phyloP scores from a whole-genome alignment of 2,888 invertebrate genomes.

The Lottia gigantea region DNA sequence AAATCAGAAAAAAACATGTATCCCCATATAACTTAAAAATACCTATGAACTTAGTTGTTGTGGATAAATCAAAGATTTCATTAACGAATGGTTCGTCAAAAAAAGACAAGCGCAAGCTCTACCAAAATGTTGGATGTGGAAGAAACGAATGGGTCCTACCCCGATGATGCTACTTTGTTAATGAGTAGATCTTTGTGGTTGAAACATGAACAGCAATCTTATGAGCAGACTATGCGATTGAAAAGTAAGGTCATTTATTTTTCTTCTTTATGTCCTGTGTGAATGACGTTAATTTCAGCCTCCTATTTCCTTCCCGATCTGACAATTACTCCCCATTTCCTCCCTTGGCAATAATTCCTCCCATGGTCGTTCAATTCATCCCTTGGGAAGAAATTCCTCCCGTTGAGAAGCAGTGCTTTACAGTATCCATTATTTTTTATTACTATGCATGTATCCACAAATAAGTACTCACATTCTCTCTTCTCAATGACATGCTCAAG shows the following conservation, averaged over 20 bases:
- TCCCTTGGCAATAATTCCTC: too few relatives aligned
- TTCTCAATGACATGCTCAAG: too few relatives aligned
- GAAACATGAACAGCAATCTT: conserved; percentile 48
- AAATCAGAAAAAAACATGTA: background rate
- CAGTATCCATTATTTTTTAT: too few relatives aligned
- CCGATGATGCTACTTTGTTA: conserved; percentile 39
- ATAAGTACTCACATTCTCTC: too few relatives aligned
- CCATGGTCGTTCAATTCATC: too few relatives aligned
- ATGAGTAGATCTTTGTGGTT: conserved; percentile 46
- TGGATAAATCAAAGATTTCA: conserved; percentile 1
- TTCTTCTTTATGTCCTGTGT: too few relatives aligned
- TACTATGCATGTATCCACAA: too few relatives aligned
- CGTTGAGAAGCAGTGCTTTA: too few relatives aligned
- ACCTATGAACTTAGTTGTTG: background rate
- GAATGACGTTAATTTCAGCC: too few relatives aligned
- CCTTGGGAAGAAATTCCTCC: too few relatives aligned
- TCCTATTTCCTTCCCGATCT: too few relatives aligned
- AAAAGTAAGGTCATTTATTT: conserved; percentile 44
- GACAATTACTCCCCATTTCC: too few relatives aligned
- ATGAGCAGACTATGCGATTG: conserved; percentile 44
- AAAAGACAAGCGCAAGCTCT: background rate
- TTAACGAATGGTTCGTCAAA: background rate
- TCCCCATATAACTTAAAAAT: background rate
- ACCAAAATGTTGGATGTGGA: conserved; percentile 35
- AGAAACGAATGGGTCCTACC: conserved; percentile 35